Evolutionary conservation across 2,113 vertebrate species (phyloP).

Genomic region (Phycodurus eques): DNA sequence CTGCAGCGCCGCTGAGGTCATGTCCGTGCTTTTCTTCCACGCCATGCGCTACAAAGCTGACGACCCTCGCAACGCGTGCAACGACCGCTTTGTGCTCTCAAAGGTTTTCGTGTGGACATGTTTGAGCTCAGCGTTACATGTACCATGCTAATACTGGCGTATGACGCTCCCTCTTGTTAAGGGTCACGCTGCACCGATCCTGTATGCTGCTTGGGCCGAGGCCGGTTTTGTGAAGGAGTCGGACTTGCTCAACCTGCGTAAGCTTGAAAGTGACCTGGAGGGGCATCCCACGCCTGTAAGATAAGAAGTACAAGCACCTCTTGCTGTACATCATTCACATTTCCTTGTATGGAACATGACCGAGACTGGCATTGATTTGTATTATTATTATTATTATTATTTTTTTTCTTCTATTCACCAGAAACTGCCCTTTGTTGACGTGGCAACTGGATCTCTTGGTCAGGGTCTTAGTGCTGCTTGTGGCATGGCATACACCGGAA

Average conservation of each 20-base stretch:
- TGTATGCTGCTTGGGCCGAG: constrained; percentile 80
- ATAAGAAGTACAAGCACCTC: rapidly evolving
- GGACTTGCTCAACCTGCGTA: constrained; percentile 77
- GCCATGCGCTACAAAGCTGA: constrained; percentile 77
- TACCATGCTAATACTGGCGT: not conserved
- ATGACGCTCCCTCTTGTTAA: constrained; percentile 12
- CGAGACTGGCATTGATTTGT: not conserved
- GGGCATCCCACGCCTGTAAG: constrained; percentile 84
- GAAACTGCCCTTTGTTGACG: constrained; percentile 83
- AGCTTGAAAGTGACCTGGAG: constrained; percentile 76
- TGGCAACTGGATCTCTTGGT: constrained; percentile 81
- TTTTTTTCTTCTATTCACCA: constrained; percentile 26
- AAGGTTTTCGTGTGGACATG: constrained; percentile 62
- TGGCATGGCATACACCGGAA: constrained; percentile 88
- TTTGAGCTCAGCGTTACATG: not conserved
- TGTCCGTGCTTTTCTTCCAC: constrained; percentile 83
- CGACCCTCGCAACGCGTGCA: constrained; percentile 74
- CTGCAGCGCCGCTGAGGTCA: constrained; percentile 81
- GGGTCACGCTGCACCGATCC: constrained; percentile 80
- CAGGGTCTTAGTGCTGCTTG: constrained; percentile 83
- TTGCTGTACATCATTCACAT: not conserved
- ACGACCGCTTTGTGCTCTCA: constrained; percentile 82
- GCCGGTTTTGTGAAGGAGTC: constrained; percentile 74
- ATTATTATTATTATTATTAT: not conserved
- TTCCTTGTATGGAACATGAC: not conserved